Percentiles rank a stretch among this genome's conserved stretches.
These are phyloP conservation scores for Caenorhabditis sp. DNA, from an alignment of 2,888 invertebrate species.

Conservation along the genomic window DNA sequence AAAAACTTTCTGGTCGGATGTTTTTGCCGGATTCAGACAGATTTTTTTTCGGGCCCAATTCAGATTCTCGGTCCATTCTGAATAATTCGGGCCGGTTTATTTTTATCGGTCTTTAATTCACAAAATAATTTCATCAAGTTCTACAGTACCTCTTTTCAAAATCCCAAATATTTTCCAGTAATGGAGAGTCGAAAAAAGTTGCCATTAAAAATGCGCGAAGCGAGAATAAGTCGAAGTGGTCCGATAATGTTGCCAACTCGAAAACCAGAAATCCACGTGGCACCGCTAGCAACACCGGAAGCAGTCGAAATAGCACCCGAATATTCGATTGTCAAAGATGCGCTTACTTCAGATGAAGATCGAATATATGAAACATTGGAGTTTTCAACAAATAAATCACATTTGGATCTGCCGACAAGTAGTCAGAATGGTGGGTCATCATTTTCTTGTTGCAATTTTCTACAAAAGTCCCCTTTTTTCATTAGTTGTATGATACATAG, in stretches of 20 bases:
- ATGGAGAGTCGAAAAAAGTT: slow-evolving; percentile 1
- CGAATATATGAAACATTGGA: slow-evolving; percentile 30
- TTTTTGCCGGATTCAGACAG: too few relatives aligned
- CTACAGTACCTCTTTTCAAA: background rate
- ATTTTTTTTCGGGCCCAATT: too few relatives aligned
- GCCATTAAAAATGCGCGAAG: slow-evolving; percentile 2
- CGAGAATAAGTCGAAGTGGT: slow-evolving; percentile 15
- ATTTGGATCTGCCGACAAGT: background rate
- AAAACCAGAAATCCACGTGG: slow-evolving; percentile 27
- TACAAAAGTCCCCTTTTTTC: background rate
- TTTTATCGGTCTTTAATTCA: too few relatives aligned
- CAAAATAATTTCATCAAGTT: too few relatives aligned
- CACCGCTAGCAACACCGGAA: slow-evolving; percentile 57
- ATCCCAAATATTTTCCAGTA: background rate
- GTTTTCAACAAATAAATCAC: slow-evolving; percentile 2
- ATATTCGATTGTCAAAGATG: slow-evolving; percentile 41
- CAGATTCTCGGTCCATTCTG: too few relatives aligned
- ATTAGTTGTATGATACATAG: background rate
- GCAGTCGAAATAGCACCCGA: slow-evolving; percentile 48
- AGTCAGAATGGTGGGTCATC: background rate
- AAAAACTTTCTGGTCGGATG: too few relatives aligned
- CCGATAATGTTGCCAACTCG: slow-evolving; percentile 15
- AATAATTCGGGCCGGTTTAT: too few relatives aligned
- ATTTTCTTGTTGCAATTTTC: too few relatives aligned
- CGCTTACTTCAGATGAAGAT: slow-evolving; percentile 21